Evolutionary conservation across 1,140 invertebrate genomes (phyloP).

Genomic region (Drosophila murphyi): DNA sequence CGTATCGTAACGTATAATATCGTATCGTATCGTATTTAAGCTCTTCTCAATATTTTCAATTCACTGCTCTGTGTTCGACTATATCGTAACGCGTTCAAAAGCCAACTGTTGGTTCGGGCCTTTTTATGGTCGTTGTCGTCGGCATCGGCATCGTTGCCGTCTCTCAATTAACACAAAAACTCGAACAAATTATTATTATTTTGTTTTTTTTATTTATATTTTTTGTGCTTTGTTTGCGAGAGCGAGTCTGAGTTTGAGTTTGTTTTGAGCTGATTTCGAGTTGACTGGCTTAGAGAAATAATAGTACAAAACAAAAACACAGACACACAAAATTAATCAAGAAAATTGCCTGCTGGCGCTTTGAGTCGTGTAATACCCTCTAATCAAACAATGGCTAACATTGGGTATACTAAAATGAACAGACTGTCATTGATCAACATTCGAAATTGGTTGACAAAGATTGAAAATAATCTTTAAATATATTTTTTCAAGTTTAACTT

Average conservation of each 20-base stretch:
- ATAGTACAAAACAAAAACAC: slow-evolving; percentile 19
- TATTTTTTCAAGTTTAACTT: no score
- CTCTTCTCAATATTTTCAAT: slow-evolving; percentile 13
- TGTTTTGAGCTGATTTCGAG: slow-evolving; percentile 42
- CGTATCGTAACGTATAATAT: slow-evolving; percentile 26
- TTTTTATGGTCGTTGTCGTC: slow-evolving; percentile 59
- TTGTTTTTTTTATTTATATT: slow-evolving; percentile 13
- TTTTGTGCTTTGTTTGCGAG: neutral
- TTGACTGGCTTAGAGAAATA: slow-evolving; percentile 8
- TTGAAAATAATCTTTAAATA: no score
- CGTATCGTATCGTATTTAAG: slow-evolving; percentile 40
- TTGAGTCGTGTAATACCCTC: slow-evolving; percentile 17
- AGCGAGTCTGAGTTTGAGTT: slow-evolving; percentile 48
- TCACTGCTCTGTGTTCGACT: slow-evolving; percentile 39
- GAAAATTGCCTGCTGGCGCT: slow-evolving; percentile 16
- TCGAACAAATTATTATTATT: slow-evolving; percentile 37
- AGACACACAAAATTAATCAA: slow-evolving; percentile 33
- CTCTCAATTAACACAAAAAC: slow-evolving; percentile 60
- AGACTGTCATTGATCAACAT: neutral
- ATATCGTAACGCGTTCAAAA: slow-evolving; percentile 52
- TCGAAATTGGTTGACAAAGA: no score
- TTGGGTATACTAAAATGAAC: neutral
- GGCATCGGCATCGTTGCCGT: slow-evolving; percentile 15
- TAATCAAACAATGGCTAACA: neutral
- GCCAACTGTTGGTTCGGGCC: slow-evolving; percentile 56